Evolutionary conservation across 2,888 invertebrate species (phyloP).

Genomic region (Alcis repandata): DNA sequence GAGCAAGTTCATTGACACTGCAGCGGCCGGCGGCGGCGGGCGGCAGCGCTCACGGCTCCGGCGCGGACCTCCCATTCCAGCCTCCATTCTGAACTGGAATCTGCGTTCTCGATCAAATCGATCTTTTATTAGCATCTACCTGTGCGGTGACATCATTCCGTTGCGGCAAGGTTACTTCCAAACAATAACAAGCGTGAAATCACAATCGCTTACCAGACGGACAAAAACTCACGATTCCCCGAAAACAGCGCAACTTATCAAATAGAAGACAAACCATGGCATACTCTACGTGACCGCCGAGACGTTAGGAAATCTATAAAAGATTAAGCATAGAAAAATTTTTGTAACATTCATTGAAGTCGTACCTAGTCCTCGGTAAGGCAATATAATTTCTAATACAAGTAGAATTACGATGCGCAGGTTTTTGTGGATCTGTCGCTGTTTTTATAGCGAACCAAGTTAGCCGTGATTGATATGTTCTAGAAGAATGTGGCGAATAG

Average conservation of each 20-base stretch:
- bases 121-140: constrained; percentile 33
- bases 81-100: constrained; percentile 33
- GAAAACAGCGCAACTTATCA: constrained; percentile 13
- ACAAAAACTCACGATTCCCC: constrained; percentile 24
- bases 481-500: constrained; percentile 48
- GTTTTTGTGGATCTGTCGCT: background rate
- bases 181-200: constrained; percentile 31
- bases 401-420: background rate
- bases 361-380: background rate
- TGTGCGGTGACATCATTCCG: constrained; percentile 36
- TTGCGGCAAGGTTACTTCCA: constrained; percentile 30
- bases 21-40: constrained; percentile 17
- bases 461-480: constrained; percentile 47
- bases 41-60: constrained; percentile 10
- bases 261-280: constrained; percentile 16
- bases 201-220: constrained; percentile 20
- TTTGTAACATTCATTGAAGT: constrained; percentile 6
- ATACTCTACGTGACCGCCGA: constrained; percentile 11
- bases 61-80: background rate
- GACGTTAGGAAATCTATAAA: constrained; percentile 9
- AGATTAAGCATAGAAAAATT: constrained; percentile 16
- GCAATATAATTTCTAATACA: background rate
- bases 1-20: constrained; percentile 61
- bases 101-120: constrained; percentile 36
- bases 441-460: constrained; percentile 37